These are phyloP conservation scores for Streblospio benedicti DNA, from an alignment of 1,140 invertebrate genomes.

Conservation along the genomic window DNA sequence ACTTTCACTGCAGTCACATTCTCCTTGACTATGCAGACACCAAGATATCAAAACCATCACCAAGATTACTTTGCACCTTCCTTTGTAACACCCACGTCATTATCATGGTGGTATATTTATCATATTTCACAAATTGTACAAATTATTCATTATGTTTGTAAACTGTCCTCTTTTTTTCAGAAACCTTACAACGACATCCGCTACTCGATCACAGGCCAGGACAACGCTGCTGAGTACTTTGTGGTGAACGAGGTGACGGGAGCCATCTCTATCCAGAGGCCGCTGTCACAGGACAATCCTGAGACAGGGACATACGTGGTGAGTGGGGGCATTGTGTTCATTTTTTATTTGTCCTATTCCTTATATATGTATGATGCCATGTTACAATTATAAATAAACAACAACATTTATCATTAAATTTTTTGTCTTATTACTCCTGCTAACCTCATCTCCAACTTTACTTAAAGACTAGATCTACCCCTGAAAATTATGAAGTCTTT, in stretches of 20 bases:
- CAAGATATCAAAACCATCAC: too few species aligned
- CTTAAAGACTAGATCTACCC: too few species aligned
- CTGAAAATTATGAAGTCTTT: too few species aligned
- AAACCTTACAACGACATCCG: constrained; percentile 8
- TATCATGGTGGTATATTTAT: too few species aligned
- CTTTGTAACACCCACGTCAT: too few species aligned
- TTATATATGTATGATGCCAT: neutral
- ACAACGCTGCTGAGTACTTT: constrained; percentile 21
- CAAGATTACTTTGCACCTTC: too few species aligned
- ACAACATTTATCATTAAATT: neutral
- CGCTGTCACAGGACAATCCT: constrained; percentile 22
- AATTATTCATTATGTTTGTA: neutral
- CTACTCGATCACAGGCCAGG: constrained; percentile 18
- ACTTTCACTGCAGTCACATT: neutral
- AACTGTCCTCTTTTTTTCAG: constrained; percentile 8
- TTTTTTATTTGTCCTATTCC: neutral
- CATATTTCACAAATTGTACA: too few species aligned
- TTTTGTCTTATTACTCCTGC: too few species aligned
- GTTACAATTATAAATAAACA: neutral
- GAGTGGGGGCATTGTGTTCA: constrained; percentile 13
- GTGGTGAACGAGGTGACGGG: constrained; percentile 20
- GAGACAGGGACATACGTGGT: constrained; percentile 20
- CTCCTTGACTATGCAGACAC: too few species aligned
- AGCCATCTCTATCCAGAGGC: constrained; percentile 22
- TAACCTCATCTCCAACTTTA: too few species aligned